A percentile compares a stretch with the other conserved stretches of the same genome.
Evolutionary conservation across 2,888 invertebrate genomes (phyloP).

Genomic region (Catocala sponsa): DNA sequence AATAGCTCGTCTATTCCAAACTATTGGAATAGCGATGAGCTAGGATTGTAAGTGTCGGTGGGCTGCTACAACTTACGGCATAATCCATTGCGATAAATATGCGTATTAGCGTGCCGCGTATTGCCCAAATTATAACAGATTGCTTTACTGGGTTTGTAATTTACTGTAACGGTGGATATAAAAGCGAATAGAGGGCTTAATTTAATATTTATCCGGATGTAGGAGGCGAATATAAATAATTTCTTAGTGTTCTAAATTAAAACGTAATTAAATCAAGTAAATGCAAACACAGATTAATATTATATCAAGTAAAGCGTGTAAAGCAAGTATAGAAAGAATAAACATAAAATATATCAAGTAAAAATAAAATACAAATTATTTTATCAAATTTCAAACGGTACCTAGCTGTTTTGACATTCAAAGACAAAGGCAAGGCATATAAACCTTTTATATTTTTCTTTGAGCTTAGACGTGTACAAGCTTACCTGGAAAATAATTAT

Average conservation of each 20-base stretch:
- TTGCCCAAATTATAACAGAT: conserved; percentile 30
- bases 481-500: too few species aligned
- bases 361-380: too few species aligned
- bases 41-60: conserved; percentile 13
- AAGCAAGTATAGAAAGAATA: too few species aligned
- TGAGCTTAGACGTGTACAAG: too few species aligned
- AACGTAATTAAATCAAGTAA: not conserved
- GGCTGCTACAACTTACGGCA: conserved; percentile 21
- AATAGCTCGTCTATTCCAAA: conserved; percentile 18
- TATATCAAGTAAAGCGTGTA: too few species aligned
- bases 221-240: conserved; percentile 2
- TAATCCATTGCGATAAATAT: conserved; percentile 34
- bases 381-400: too few species aligned
- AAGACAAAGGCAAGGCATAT: too few species aligned
- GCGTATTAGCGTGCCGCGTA: conserved; percentile 17
- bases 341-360: too few species aligned
- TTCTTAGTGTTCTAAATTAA: not conserved
- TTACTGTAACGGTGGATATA: conserved; percentile 10
- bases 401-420: too few species aligned
- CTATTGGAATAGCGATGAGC: conserved; percentile 31
- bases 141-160: conserved; percentile 17
- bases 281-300: too few species aligned
- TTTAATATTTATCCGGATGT: conserved; percentile 7
- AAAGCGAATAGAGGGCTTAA: conserved; percentile 4
- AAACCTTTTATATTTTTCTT: too few species aligned